These are phyloP conservation scores for Pediacus dermestoides DNA, from an alignment of 2,888 invertebrate genomes.

Conservation along the genomic window DNA sequence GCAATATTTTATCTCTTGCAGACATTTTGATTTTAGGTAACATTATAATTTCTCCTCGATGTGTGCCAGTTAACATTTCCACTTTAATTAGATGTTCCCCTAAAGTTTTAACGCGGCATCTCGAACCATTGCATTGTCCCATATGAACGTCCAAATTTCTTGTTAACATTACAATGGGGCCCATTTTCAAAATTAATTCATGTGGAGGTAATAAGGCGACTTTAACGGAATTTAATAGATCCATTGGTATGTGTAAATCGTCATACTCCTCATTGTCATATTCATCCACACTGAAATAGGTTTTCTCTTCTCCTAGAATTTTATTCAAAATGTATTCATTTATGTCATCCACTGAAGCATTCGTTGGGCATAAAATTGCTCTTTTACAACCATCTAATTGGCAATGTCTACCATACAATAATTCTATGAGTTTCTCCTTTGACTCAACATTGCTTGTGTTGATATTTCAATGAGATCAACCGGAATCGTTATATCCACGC, in stretches of 20 bases:
- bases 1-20: conserved; percentile 14
- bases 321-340: conserved; percentile 11
- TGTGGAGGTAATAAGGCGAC: conserved; percentile 28
- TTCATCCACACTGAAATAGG: conserved; percentile 12
- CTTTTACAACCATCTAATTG: neutral
- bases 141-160: conserved; percentile 23
- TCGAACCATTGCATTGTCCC: conserved; percentile 27
- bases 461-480: too few species aligned
- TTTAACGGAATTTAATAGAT: conserved; percentile 17
- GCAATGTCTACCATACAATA: conserved; percentile 8
- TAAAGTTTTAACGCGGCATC: too few species aligned
- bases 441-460: too few species aligned
- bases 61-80: conserved; percentile 14
- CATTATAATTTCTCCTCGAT: conserved; percentile 7
- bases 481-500: too few species aligned
- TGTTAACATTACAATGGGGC: conserved; percentile 26
- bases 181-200: conserved; percentile 23
- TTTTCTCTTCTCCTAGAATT: conserved; percentile 6
- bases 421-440: conserved; percentile 1
- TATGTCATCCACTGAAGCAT: conserved; percentile 9
- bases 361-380: conserved; percentile 15
- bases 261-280: conserved; percentile 13
- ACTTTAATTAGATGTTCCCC: conserved; percentile 7
- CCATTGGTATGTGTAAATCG: conserved; percentile 12
- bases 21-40: conserved; percentile 17